Conservation (phyloP, 2,113 vertebrate species). For the Dunckerocampus dactyliophorus region DNA sequence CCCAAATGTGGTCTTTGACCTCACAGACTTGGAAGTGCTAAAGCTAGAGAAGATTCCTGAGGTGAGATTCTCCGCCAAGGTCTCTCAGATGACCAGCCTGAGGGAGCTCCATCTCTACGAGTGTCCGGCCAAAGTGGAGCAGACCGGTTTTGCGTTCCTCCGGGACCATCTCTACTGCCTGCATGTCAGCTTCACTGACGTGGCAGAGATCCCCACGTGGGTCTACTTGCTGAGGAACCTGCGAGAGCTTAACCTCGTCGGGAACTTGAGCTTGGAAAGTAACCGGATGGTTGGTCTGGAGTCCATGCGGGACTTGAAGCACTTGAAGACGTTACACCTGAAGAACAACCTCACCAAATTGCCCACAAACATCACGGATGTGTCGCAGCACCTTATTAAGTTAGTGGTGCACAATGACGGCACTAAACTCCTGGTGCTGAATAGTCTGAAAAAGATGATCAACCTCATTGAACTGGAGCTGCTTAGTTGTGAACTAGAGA, state of each 20-base stretch:
- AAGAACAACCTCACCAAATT: slow-evolving; percentile 98
- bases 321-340: slow-evolving; percentile 86
- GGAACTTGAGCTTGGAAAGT: slow-evolving; percentile 94
- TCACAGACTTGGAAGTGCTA: slow-evolving; percentile 89
- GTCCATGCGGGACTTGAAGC: slow-evolving; percentile 88
- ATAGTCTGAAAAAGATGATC: slow-evolving; percentile 97
- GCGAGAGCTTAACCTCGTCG: slow-evolving; percentile 85
- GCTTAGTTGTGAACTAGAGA: slow-evolving; percentile 91
- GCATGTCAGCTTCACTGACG: slow-evolving; percentile 95
- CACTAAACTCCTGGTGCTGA: slow-evolving; percentile 89
- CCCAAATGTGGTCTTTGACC: slow-evolving; percentile 90
- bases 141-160: slow-evolving; percentile 92
- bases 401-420: slow-evolving; percentile 95
- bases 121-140: slow-evolving; percentile 93
- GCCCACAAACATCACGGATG: slow-evolving; percentile 92
- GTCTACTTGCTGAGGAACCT: slow-evolving; percentile 92
- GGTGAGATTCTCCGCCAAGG: slow-evolving; percentile 89
- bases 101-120: slow-evolving; percentile 93
- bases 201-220: slow-evolving; percentile 93
- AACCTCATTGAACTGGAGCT: slow-evolving; percentile 89
- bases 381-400: slow-evolving; percentile 88
- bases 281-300: slow-evolving; percentile 98
- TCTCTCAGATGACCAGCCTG: slow-evolving; percentile 94
- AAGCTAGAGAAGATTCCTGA: slow-evolving; percentile 95
- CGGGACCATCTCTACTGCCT: slow-evolving; percentile 92